Conservation (phyloP, 2,113 vertebrate species). For the Epinephelus cyanopodus region DNA sequence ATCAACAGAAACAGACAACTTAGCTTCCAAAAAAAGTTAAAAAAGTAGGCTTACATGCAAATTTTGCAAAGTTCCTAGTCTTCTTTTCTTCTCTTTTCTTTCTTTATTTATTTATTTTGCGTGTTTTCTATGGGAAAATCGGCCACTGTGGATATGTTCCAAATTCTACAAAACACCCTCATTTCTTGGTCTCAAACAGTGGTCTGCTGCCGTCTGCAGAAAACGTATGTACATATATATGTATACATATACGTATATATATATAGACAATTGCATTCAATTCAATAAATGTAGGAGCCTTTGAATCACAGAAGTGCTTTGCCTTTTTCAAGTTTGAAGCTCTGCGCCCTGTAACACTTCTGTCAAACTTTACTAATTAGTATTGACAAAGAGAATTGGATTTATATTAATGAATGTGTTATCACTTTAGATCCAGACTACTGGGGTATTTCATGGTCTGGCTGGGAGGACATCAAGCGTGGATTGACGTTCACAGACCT, state of each 20-base stretch:
- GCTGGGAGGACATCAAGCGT: slow-evolving; percentile 72
- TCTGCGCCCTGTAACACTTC: slow-evolving; percentile 55
- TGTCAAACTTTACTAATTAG: slow-evolving; percentile 78
- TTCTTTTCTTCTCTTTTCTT: too few relatives aligned
- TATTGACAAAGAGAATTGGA: slow-evolving; percentile 76
- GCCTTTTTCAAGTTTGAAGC: slow-evolving; percentile 58
- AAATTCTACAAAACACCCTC: too few relatives aligned
- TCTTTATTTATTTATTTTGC: too few relatives aligned
- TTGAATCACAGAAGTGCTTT: slow-evolving; percentile 26
- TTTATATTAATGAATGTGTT: slow-evolving; percentile 77
- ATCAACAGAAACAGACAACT: too few relatives aligned
- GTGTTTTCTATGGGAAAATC: too few relatives aligned
- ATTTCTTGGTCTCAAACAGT: too few relatives aligned
- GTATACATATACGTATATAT: background rate
- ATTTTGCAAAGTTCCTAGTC: too few relatives aligned
- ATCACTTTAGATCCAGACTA: slow-evolving; percentile 77
- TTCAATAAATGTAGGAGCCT: background rate
- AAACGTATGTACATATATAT: background rate
- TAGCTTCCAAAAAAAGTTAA: too few relatives aligned
- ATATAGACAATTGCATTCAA: background rate
- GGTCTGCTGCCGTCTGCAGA: too few relatives aligned
- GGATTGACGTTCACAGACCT: slow-evolving; percentile 55
- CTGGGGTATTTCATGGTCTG: slow-evolving; percentile 76
- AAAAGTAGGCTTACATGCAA: too few relatives aligned
- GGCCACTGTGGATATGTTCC: too few relatives aligned